Evolutionary conservation across 2,797 vertebrate genomes (phyloP).

Genomic region (Scleropages formosus): DNA sequence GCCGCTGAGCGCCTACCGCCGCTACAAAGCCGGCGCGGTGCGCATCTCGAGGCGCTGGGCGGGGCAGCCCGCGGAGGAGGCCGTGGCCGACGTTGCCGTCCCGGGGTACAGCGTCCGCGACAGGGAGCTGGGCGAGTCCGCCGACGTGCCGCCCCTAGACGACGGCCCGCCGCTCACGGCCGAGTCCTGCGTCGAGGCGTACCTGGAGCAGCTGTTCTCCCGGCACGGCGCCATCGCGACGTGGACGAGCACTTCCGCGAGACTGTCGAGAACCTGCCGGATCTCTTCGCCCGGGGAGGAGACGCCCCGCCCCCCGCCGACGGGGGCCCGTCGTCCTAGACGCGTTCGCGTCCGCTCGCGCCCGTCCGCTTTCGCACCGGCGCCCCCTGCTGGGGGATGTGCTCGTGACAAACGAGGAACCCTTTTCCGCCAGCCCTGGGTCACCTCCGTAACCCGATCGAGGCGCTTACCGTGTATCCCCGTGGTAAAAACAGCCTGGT

Average conservation of each 20-base stretch:
- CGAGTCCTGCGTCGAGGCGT: slow-evolving; percentile 55
- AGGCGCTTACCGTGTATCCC: no score
- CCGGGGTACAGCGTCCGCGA: slow-evolving; percentile 41
- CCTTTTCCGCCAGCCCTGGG: no score
- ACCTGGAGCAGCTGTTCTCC: slow-evolving; percentile 59
- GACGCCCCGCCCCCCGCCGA: not conserved
- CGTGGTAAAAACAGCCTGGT: no score
- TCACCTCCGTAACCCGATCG: no score
- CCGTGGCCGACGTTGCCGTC: slow-evolving; percentile 53
- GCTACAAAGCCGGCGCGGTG: slow-evolving; percentile 53
- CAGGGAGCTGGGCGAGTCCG: slow-evolving; percentile 54
- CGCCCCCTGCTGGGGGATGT: no score
- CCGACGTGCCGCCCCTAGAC: slow-evolving; percentile 27
- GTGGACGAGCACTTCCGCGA: slow-evolving; percentile 54
- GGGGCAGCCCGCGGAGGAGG: slow-evolving; percentile 46
- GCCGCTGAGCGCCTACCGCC: slow-evolving; percentile 58
- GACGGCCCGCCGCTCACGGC: slow-evolving; percentile 53
- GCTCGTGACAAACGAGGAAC: no score
- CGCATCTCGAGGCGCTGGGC: slow-evolving; percentile 56
- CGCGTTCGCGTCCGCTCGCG: no score
- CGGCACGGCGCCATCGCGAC: slow-evolving; percentile 50
- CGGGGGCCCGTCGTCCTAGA: not conserved
- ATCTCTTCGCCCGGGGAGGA: slow-evolving; percentile 1
- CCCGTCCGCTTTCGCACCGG: no score
- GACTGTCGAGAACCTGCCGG: slow-evolving; percentile 40